phyloP scores from a whole-genome alignment of 2,797 vertebrate genomes.

The Enteromius treurensis region DNA sequence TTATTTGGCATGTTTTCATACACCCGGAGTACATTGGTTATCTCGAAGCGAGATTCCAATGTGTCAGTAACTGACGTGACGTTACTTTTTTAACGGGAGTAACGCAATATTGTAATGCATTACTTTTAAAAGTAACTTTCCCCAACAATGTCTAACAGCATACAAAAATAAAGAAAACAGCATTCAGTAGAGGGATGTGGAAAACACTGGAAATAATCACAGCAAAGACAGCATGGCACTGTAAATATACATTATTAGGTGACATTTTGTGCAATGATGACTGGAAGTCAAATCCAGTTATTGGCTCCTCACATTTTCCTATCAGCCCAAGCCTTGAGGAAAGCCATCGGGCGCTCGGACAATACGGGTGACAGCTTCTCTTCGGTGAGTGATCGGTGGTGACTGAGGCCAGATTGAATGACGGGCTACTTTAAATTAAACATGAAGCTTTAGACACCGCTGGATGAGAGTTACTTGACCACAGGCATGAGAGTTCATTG shows the following conservation, averaged over 20 bases:
- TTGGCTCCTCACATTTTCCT: constrained; percentile 33
- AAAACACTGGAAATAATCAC: constrained; percentile 1
- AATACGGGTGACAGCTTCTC: constrained; percentile 12
- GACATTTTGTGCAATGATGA: constrained; percentile 4
- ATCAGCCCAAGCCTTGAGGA: background rate
- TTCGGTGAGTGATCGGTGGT: constrained; percentile 3
- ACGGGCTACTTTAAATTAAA: constrained; percentile 15
- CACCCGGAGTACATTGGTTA: too few relatives aligned
- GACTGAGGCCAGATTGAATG: constrained; percentile 12
- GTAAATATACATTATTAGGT: constrained; percentile 22
- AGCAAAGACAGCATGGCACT: constrained; percentile 16
- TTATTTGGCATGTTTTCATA: too few relatives aligned
- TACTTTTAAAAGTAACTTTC: too few relatives aligned
- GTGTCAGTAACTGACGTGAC: too few relatives aligned
- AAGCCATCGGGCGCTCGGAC: constrained; percentile 15
- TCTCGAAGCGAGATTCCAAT: too few relatives aligned
- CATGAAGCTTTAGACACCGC: constrained; percentile 11
- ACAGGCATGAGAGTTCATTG: constrained; percentile 6
- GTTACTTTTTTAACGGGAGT: too few relatives aligned
- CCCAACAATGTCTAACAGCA: too few relatives aligned
- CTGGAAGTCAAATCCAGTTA: constrained; percentile 8
- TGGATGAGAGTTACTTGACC: constrained; percentile 8
- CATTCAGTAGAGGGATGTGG: too few relatives aligned
- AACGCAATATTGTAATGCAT: too few relatives aligned
- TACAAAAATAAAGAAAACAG: background rate